Base-by-base conservation (phyloP, 2,888 invertebrate genomes). In the Petrolisthes cinctipes region DNA sequence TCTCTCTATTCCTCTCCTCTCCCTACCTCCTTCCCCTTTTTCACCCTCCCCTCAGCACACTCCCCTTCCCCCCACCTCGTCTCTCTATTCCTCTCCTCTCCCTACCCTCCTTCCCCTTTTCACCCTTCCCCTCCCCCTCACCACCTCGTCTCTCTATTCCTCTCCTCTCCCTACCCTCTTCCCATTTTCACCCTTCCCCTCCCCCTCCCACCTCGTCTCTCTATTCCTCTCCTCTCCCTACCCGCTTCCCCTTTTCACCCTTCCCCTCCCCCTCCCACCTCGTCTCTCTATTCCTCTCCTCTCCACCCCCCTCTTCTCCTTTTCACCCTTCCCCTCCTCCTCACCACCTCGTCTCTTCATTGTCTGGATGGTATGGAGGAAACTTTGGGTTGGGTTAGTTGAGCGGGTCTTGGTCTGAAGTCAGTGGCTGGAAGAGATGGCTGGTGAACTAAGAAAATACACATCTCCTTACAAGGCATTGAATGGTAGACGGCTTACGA, bases 351-450 rank as follows among this genome's bases (percentile, higher is more conserved):
- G 37, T 37, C 37, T 37, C 37, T 37, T 37, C 37, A 37, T 37
- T 37, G 37, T 2, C 37, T 37, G 37, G 2, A 37, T 37, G 0
- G 37, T 37, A 37, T 37, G 37, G 37, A 37, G 81, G 81, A 66
- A 81, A 81, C 81, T 81, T 81, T 61, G 81, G 81, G 81, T 66
- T 81, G 82, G 73, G 71, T 82, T 82, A 71, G 71, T 73, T 37
- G 37, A 37, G 37, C 71, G 82, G 73, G 73, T 82, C 82, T 82
- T 82, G 82, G 73, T 37, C 71, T 54, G 56, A 54, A 82, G 66
- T 82, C 82, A 73, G 73, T 17, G 71, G 82, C 71, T 82, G 71
- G 73, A 66, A 68, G 82, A 71, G 71, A 56, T 53, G 82, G 66
- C 14, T 23, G 17, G 81, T 61, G 81, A 23, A 66, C 81, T 81